Base-by-base conservation (phyloP, 2,888 invertebrate genomes). In the Osmoderma eremita region DNA sequence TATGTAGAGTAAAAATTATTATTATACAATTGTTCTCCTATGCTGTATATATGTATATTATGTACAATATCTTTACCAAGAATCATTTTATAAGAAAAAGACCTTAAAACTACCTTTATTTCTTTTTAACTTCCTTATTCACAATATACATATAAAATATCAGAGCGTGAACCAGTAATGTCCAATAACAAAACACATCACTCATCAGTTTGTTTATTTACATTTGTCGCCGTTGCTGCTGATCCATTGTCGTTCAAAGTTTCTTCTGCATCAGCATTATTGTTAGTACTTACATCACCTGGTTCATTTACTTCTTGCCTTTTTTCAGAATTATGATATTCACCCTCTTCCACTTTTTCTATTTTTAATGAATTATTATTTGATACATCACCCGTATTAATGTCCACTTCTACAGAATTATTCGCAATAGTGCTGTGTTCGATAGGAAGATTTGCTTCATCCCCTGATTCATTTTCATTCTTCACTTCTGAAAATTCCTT, bases 111-210 rank as follows among this genome's bases (percentile, higher is more conserved):
- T 61, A 61, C 15, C 30, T 30, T 30, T 30, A 30, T 58, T 61
- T 42, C 24, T 61, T 61, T 30, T 24, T 12, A 39, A 61, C 18
- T 61, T 61, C n/a, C 15, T 61, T 61, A 61, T 61, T 61, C 58
- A 61, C 58, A 61, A 61, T 61, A 61, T 61, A 61, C 58, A 61
- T 61, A 53, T 53, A 61, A 48, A 61, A 61, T 42, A 58, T 30
- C 30, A 61, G 48, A 61, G 58, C 58, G 15, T 56, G 8, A 61
- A 48, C 30, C 15, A 20, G 45, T 15, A 48, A 41, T 22, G 6
- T 30, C 4, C 18, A 38, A 61, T 3, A 30, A 20, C 17, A 24
- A 61, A 24, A 30, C 42, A 45, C 30, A 45, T 61, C 58, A 61
- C 15, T 61, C 45, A 10, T 13, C 12, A 13, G 17, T 45, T 45